Evolutionary conservation across 2,888 invertebrate species (phyloP).

Genomic region (Ischnus inquisitorius): DNA sequence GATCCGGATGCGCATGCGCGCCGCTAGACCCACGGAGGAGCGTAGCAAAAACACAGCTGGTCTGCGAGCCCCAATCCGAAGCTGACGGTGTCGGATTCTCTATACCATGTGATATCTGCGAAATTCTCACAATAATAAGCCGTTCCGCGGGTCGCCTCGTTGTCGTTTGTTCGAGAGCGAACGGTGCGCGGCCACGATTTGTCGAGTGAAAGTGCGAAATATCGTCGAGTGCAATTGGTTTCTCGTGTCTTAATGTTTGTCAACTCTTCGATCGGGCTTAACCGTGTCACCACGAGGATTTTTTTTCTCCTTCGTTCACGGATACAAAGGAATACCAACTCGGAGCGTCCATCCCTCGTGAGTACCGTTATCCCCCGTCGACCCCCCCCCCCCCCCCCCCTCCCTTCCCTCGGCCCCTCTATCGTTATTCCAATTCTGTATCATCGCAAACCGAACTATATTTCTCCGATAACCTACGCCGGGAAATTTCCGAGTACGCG

Average conservation of each 20-base stretch:
- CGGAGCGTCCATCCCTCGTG: constrained; percentile 74
- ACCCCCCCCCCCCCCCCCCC: too few relatives aligned
- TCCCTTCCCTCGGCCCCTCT: too few relatives aligned
- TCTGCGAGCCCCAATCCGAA: constrained; percentile 79
- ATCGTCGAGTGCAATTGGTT: neutral
- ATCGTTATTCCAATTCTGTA: neutral
- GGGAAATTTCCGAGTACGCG: constrained; percentile 16
- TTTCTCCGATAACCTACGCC: neutral
- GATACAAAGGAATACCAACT: constrained; percentile 77
- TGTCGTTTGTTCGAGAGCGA: constrained; percentile 53
- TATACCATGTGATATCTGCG: constrained; percentile 75
- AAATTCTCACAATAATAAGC: constrained; percentile 72
- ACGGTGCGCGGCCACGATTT: neutral
- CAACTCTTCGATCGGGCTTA: constrained; percentile 67
- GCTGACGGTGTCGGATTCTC: constrained; percentile 77
- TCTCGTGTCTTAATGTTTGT: constrained; percentile 71
- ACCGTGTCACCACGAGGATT: constrained; percentile 77
- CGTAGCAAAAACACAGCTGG: constrained; percentile 81
- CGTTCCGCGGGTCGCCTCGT: constrained; percentile 61
- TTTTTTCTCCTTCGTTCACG: constrained; percentile 73
- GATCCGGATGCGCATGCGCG: constrained; percentile 21
- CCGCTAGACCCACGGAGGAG: constrained; percentile 65
- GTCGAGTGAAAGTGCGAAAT: neutral
- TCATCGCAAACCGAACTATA: neutral
- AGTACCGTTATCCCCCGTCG: constrained; percentile 65